phyloP scores from a whole-genome alignment of 2,113 vertebrate species.

The human (Homo sapiens) region DNA sequence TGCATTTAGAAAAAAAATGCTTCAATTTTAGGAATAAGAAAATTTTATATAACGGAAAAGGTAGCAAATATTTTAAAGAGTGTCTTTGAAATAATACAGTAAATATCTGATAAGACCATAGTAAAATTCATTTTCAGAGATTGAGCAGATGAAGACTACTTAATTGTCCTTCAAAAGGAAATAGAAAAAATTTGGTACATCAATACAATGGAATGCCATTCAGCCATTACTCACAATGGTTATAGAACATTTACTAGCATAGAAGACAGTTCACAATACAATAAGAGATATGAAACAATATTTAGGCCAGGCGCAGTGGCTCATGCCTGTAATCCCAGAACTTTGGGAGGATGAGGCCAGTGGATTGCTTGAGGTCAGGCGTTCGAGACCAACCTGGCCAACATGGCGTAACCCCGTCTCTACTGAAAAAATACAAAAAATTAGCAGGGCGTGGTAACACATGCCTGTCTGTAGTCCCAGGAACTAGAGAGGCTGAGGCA shows the following conservation, averaged over 20 bases:
- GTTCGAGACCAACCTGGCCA: too few relatives aligned
- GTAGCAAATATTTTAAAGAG: background rate
- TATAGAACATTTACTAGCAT: background rate
- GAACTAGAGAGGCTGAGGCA: too few relatives aligned
- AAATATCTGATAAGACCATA: background rate
- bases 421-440: too few relatives aligned
- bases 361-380: too few relatives aligned
- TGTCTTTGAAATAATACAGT: background rate
- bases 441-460: too few relatives aligned
- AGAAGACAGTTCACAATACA: background rate
- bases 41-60: background rate
- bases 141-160: background rate
- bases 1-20: background rate
- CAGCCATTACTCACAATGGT: background rate
- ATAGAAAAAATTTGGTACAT: background rate
- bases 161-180: background rate
- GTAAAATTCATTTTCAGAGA: background rate
- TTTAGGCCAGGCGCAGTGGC: background rate
- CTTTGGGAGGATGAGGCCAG: too few relatives aligned
- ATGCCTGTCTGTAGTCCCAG: too few relatives aligned
- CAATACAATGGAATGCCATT: background rate
- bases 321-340: too few relatives aligned
- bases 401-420: too few relatives aligned
- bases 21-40: constrained; percentile 19
- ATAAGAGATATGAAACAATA: background rate